Base-by-base conservation (phyloP, 2,113 vertebrate species). In the Alligator sinensis region DNA sequence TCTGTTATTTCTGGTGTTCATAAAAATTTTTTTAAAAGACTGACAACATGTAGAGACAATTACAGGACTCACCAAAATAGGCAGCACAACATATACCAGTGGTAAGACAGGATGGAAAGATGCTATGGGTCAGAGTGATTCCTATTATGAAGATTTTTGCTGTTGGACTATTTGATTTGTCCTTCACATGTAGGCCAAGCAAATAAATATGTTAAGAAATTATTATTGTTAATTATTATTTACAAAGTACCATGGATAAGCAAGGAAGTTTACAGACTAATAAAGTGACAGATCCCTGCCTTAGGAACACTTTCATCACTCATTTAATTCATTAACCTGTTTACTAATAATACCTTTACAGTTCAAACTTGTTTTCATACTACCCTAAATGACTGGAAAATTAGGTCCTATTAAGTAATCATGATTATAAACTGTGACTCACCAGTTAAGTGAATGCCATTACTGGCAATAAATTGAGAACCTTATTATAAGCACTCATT, bases 391-490 rank as follows among this genome's bases (percentile, higher is more conserved):
- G 79, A 95, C 91, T 91, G 89, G 82, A 96, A 97, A 96, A 97
- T 97, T 94, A 97, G 89, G 91, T 89, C 78, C 90, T 93, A 95
- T 97, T 96, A 97, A 97, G 96, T 93, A 96, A 97, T 95, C 96
- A 92, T 30, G 75, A 95, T 82, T 34, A 95, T 87, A 91, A 96
- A 95, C 86, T 92, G 74, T 97, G 97, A 97, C 81, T 97, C 94
- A 96, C 87, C 6, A 1, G 83, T 94, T 93, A 97, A 96, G 83
- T 87, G 87, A 96, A 94, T 80, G 85, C 79, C 87, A 92, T 94
- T 81, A 86, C 87, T 87, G 80, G 84, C 87, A 96, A 96, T 92
- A 97, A 92, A 94, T 93, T 81, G 88, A 96, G 82, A 91, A 91
- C 72, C 72, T 91, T 82, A 62, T 95, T 92, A 94, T 93, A 91